Evolutionary conservation across 23 tunicate species (phyloP), one percentile per base, ranked within the genome.

Genomic region (Pegea sp.): DNA sequence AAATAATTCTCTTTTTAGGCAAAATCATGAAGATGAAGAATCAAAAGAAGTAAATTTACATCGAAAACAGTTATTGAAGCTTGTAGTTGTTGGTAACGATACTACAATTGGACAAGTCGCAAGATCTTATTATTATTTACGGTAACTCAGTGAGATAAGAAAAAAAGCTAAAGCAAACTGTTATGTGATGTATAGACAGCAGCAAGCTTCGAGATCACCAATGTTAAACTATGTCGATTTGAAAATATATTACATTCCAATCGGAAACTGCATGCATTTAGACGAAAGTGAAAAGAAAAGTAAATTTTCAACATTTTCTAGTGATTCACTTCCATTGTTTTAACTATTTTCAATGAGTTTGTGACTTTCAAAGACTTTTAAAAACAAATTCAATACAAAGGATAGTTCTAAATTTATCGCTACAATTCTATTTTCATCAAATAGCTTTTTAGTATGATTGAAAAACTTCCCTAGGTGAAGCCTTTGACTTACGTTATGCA

Each of bases 31-130:
- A n/a, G n/a, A n/a, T n/a, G n/a, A n/a, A n/a, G n/a, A n/a, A n/a
- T n/a, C n/a, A n/a, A n/a, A n/a, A n/a, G n/a, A n/a, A n/a, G n/a
- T n/a, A n/a, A n/a, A n/a, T 8, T 16, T 38, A 38, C 46, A 62
- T n/a, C 55, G 55, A 34, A 63, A 53, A 23, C 73, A 84, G 63
- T 64, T 68, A 6, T 34, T 84, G 48, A 84, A 84, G 34, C 44
- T 84, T 4, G 64, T 77, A 1, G 68, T 84, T 23, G 74, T 73
- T 23, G 95, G 95, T 5, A 84, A 74, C 55, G 95, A 84, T 51
- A 48, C 42, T 4, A 84, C 95, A 1, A 65, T 74, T 11, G 75
- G 95, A 23, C 75, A 84, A 38, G 32, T 74, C 32, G 80, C 95
- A 11, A 33, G 95, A 30, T 70, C 95, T 27, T 84, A 84, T 49